phyloP scores from a whole-genome alignment of 1,140 invertebrate genomes.

The Belonocnema kinseyi region DNA sequence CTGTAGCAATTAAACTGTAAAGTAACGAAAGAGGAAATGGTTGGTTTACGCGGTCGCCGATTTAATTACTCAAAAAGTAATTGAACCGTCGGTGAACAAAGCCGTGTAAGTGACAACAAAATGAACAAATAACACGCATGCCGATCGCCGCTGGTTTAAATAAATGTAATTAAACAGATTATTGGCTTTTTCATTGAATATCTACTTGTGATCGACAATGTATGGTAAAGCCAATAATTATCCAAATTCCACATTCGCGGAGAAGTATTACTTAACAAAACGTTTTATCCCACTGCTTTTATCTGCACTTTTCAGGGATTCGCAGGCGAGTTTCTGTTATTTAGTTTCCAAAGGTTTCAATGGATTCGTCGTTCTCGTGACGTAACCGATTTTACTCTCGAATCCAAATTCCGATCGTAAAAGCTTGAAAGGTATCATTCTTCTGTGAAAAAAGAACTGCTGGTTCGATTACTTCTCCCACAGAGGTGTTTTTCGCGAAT shows the following conservation, averaged over 20 bases:
- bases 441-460: constrained; percentile 17
- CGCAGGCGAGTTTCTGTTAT: constrained; percentile 2
- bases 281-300: background rate
- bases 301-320: background rate
- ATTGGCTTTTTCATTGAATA: background rate
- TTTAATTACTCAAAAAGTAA: constrained; percentile 31
- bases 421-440: constrained; percentile 26
- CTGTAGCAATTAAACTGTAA: constrained; percentile 30
- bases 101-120: constrained; percentile 29
- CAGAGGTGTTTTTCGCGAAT: constrained; percentile 16
- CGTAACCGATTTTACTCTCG: constrained; percentile 27
- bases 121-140: constrained; percentile 1
- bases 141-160: constrained; percentile 2
- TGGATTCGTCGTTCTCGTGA: background rate
- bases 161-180: constrained; percentile 16
- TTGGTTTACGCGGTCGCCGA: constrained; percentile 17
- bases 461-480: constrained; percentile 28
- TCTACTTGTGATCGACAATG: background rate
- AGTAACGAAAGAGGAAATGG: constrained; percentile 28
- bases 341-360: constrained; percentile 13
- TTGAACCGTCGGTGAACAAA: constrained; percentile 10
- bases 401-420: constrained; percentile 23
- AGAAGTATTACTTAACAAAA: background rate
- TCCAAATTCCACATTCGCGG: background rate
- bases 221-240: background rate